Conservation (phyloP, 2,113 vertebrate genomes). For the Columba livia region DNA sequence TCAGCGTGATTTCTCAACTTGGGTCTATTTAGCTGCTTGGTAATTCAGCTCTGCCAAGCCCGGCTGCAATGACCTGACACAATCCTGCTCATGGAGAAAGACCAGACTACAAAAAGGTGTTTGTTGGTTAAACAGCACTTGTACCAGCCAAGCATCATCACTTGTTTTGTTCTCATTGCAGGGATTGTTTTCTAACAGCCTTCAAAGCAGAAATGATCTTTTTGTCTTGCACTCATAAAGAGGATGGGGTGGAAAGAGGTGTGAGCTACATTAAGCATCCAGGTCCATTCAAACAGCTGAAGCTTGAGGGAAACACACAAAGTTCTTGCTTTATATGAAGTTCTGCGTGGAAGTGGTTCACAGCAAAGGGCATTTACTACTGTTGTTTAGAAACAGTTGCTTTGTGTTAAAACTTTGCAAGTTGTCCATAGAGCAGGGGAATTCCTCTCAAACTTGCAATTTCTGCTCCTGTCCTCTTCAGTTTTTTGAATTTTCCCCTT, state of each 20-base stretch:
- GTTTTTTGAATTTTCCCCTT: background rate
- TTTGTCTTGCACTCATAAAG: background rate
- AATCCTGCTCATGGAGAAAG: rapidly evolving
- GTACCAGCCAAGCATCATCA: background rate
- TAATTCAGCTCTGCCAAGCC: rapidly evolving
- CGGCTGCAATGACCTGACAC: rapidly evolving
- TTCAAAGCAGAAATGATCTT: background rate
- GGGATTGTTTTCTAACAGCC: rapidly evolving
- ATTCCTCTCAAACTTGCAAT: conserved; percentile 35
- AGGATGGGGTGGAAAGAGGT: background rate
- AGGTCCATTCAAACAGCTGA: background rate
- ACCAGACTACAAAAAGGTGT: rapidly evolving
- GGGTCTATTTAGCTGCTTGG: background rate
- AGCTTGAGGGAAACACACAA: background rate
- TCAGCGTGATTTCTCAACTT: background rate
- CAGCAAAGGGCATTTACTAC: background rate
- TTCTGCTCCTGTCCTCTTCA: conserved; percentile 15
- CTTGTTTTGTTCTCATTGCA: background rate
- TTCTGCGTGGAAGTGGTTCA: background rate
- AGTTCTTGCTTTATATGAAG: background rate
- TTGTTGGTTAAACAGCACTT: background rate
- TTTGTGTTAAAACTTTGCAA: background rate
- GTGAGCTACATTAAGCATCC: rapidly evolving
- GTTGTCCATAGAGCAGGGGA: conserved; percentile 13
- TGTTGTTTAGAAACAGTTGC: rapidly evolving